Evolutionary conservation across 2,797 vertebrate species (phyloP).

Genomic region (Sebastes variabilis): DNA sequence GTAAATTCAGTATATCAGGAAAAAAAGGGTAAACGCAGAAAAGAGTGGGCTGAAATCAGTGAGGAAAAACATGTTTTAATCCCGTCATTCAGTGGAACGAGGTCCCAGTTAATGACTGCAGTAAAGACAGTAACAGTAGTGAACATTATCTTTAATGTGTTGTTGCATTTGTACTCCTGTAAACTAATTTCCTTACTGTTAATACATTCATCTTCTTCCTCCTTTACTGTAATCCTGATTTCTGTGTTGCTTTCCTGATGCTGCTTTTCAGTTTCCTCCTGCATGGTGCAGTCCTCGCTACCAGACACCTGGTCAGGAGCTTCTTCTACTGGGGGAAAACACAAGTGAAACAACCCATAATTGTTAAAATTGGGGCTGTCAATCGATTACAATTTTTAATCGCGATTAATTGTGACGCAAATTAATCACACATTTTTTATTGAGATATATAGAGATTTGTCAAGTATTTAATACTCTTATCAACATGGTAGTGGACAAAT

Average conservation of each 20-base stretch:
- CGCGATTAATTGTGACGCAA: too few species aligned
- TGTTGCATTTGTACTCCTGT: not conserved
- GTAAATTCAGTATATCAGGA: not conserved
- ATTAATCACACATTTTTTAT: too few species aligned
- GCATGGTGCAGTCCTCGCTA: slow-evolving; percentile 30
- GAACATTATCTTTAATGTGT: not conserved
- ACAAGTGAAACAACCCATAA: not conserved
- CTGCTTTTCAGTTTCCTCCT: slow-evolving; percentile 31
- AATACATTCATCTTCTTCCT: slow-evolving; percentile 64
- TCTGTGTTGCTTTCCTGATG: slow-evolving; percentile 48
- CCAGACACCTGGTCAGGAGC: slow-evolving; percentile 18
- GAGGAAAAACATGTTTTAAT: not conserved
- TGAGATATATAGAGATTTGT: too few species aligned
- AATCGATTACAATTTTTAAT: too few species aligned
- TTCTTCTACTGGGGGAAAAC: slow-evolving; percentile 34
- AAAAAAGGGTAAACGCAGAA: not conserved
- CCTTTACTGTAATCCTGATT: slow-evolving; percentile 64
- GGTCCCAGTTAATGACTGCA: not conserved
- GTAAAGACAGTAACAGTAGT: not conserved
- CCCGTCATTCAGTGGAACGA: not conserved
- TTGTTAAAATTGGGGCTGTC: not conserved
- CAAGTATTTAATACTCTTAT: too few species aligned
- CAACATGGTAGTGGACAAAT: too few species aligned
- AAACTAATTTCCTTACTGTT: slow-evolving; percentile 53
- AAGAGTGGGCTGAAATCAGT: not conserved